phyloP scores from a whole-genome alignment of 2,113 vertebrate genomes.

The Petromus typicus region DNA sequence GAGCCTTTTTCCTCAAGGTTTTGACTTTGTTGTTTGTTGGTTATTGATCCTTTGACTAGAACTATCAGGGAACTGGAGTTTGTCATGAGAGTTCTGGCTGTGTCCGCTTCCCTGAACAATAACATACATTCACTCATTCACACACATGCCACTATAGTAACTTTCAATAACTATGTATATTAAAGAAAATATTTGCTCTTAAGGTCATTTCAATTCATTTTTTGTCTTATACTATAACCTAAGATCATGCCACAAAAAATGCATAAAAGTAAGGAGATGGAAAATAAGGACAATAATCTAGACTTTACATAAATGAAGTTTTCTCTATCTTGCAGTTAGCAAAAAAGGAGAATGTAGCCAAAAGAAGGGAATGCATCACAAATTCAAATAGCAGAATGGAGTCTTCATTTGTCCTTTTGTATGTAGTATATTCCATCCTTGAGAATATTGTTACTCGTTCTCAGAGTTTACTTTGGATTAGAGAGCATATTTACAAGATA shows the following conservation, averaged over 20 bases:
- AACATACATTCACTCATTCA: too few species aligned
- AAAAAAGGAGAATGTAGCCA: background rate
- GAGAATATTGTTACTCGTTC: background rate
- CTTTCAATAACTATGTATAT: background rate
- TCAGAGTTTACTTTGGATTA: background rate
- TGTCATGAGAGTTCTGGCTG: too few species aligned
- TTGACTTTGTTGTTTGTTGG: too few species aligned
- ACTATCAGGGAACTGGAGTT: too few species aligned
- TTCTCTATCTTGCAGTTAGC: background rate
- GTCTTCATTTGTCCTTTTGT: background rate
- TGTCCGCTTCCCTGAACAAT: too few species aligned
- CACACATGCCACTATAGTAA: accelerated
- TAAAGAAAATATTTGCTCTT: background rate
- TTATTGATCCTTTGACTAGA: too few species aligned
- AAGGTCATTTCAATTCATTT: background rate
- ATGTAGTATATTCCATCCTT: background rate
- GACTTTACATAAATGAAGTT: background rate
- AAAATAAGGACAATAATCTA: background rate
- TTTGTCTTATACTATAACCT: background rate
- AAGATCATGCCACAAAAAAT: background rate
- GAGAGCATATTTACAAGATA: background rate
- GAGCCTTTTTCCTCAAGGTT: too few species aligned
- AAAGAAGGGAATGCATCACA: background rate
- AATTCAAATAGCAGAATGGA: background rate
- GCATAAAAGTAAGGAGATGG: accelerated